Conservation (phyloP, 2,113 vertebrate species). For the Dryoscopus gambensis region DNA sequence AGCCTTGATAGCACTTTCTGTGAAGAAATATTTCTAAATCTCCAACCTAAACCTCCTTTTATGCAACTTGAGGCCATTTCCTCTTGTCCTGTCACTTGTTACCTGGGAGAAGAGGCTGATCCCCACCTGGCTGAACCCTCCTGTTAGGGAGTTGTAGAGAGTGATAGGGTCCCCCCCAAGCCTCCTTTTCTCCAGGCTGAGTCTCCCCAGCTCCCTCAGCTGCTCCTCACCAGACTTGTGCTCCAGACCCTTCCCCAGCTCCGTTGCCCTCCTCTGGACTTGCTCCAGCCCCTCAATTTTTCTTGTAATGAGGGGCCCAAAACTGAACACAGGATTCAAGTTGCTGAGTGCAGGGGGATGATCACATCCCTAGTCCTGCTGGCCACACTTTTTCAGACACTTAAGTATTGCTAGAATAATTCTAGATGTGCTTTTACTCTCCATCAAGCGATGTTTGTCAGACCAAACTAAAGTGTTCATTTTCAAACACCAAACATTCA, state of each 20-base stretch:
- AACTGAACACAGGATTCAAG: background rate
- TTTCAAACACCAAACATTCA: background rate
- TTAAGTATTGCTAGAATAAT: background rate
- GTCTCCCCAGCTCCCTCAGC: rapidly evolving
- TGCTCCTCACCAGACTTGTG: rapidly evolving
- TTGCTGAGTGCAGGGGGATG: rapidly evolving
- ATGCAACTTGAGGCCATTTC: background rate
- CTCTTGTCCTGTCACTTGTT: background rate
- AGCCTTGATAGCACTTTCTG: background rate
- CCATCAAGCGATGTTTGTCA: background rate
- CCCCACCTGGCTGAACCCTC: rapidly evolving
- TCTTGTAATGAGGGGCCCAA: background rate
- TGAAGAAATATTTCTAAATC: background rate
- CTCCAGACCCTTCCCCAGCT: background rate
- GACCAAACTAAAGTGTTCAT: background rate
- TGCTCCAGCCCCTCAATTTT: background rate
- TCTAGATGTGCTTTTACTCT: background rate
- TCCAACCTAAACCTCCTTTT: background rate
- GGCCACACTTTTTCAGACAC: background rate
- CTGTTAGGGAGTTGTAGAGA: background rate
- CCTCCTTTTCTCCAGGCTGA: background rate
- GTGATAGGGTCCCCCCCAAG: rapidly evolving
- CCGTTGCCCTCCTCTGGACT: rapidly evolving
- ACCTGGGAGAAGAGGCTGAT: background rate
- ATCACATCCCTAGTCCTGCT: background rate